A percentile compares a stretch with the other conserved stretches of the same genome.
These are phyloP conservation scores for Lathamus discolor DNA, from an alignment of 2,113 vertebrate species.

Conservation along the genomic window DNA sequence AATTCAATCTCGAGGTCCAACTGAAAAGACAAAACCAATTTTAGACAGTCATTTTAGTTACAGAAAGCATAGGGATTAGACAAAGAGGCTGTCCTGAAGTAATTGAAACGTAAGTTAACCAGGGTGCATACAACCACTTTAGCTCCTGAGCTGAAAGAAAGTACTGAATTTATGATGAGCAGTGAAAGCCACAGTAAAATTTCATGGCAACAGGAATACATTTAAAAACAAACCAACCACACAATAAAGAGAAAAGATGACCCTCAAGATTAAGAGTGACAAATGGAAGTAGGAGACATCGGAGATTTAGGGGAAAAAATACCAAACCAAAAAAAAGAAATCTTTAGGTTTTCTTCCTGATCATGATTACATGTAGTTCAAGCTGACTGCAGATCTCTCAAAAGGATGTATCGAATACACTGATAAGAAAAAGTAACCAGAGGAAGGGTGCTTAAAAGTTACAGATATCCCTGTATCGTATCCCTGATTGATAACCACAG, in stretches of 20 bases:
- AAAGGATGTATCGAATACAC: background rate
- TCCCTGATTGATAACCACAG: background rate
- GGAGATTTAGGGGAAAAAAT: background rate
- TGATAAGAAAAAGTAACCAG: background rate
- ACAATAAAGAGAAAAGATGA: slow-evolving; percentile 10
- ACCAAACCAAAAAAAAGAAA: background rate
- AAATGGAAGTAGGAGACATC: background rate
- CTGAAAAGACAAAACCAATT: slow-evolving; percentile 19
- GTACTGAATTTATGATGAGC: slow-evolving; percentile 49
- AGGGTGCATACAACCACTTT: background rate
- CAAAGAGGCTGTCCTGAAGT: background rate
- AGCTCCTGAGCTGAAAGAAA: slow-evolving; percentile 18
- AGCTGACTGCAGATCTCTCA: background rate
- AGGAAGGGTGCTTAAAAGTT: background rate
- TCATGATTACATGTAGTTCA: background rate
- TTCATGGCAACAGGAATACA: background rate
- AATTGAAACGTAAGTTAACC: slow-evolving; percentile 32
- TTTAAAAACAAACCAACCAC: slow-evolving; percentile 22
- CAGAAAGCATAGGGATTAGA: slow-evolving; percentile 11
- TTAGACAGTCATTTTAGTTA: slow-evolving; percentile 33
- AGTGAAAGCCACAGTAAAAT: slow-evolving; percentile 34
- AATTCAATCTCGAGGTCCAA: background rate
- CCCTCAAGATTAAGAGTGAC: background rate
- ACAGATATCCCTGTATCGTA: background rate
- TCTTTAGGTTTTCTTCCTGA: background rate